These are phyloP conservation scores for Tipula unca DNA, from an alignment of 2,888 invertebrate species.

Conservation along the genomic window DNA sequence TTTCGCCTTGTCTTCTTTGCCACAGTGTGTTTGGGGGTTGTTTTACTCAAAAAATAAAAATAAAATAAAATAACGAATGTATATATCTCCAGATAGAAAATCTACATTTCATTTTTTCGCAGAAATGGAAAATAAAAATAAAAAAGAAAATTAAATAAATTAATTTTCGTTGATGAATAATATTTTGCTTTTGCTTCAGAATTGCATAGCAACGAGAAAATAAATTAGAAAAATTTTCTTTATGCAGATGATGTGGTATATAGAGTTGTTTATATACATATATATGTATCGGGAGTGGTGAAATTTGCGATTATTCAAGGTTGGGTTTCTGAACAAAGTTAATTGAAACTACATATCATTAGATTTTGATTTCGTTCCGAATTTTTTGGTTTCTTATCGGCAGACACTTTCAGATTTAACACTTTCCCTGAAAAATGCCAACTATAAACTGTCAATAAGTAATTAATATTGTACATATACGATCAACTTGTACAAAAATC, in stretches of 20 bases:
- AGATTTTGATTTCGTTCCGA: neutral
- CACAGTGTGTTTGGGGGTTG: neutral
- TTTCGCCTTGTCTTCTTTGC: neutral
- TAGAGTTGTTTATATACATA: no score
- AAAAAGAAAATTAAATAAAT: neutral
- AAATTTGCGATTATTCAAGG: neutral
- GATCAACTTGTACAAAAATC: no score
- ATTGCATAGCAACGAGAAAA: neutral
- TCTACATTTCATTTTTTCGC: slow-evolving; percentile 14
- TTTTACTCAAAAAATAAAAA: neutral
- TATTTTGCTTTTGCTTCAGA: neutral
- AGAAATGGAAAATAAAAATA: slow-evolving; percentile 2
- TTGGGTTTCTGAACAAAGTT: no score
- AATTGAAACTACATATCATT: neutral
- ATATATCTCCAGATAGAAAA: neutral
- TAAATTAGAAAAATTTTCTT: neutral
- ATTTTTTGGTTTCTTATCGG: no score
- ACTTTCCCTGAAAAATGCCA: no score
- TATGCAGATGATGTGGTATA: neutral
- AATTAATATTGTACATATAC: no score
- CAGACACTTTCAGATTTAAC: no score
- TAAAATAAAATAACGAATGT: no score
- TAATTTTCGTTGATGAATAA: neutral
- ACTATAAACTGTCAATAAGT: no score
- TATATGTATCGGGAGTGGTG: neutral